Conservation (phyloP, 2,797 vertebrate species). For the Denticeps clupeoides region DNA sequence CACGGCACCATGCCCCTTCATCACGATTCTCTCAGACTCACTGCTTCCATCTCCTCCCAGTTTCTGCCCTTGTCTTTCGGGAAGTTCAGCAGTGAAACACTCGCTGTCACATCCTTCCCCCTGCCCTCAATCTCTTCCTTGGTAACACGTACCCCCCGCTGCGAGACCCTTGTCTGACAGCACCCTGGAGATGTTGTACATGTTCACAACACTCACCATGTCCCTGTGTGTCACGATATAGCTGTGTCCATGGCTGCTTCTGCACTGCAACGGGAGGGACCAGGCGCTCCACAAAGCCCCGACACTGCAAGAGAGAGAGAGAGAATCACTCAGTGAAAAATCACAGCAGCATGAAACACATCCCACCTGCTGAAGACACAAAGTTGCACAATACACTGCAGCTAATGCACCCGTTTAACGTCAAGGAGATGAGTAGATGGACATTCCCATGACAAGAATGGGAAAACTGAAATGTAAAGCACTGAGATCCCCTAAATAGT, state of each 20-base stretch:
- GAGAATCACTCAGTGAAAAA: neutral
- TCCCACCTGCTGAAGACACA: too few relatives aligned
- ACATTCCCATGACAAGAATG: too few relatives aligned
- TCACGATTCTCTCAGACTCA: too few relatives aligned
- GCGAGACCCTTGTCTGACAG: slow-evolving; percentile 14
- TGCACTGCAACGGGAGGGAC: slow-evolving; percentile 34
- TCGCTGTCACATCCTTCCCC: neutral
- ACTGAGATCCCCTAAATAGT: too few relatives aligned
- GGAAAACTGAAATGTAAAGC: too few relatives aligned
- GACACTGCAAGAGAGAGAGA: slow-evolving; percentile 4
- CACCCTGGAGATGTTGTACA: slow-evolving; percentile 7
- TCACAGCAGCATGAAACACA: slow-evolving; percentile 3
- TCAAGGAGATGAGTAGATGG: too few relatives aligned
- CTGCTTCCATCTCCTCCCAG: too few relatives aligned
- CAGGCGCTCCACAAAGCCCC: slow-evolving; percentile 23
- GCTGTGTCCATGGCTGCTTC: slow-evolving; percentile 39
- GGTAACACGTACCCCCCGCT: slow-evolving; percentile 7
- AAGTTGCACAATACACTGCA: too few relatives aligned
- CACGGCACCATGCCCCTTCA: too few relatives aligned
- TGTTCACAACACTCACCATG: slow-evolving; percentile 33
- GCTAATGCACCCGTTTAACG: too few relatives aligned
- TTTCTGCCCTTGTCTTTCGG: too few relatives aligned
- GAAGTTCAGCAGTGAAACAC: neutral
- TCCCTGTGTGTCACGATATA: slow-evolving; percentile 43
- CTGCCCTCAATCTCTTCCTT: neutral